Base-by-base conservation (phyloP, 2,113 vertebrate genomes). In the Synchiropus splendidus region DNA sequence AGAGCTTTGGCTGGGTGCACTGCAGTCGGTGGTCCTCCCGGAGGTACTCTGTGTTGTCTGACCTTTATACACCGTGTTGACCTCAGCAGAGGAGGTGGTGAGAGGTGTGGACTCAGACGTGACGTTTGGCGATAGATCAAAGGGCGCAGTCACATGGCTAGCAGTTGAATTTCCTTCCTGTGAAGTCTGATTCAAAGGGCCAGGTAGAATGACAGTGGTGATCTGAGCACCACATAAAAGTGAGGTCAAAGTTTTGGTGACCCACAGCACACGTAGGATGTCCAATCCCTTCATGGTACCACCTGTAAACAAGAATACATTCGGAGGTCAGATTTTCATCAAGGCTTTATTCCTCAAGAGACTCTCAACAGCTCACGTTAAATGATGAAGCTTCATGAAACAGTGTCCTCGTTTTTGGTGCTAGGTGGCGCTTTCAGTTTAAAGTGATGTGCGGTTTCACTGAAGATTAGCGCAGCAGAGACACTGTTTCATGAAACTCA, bases 231-330 rank as follows among this genome's bases (percentile, higher is more conserved):
- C 39, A 38, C 36, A 38, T 14, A 64, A 6, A 1, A 53, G 32
- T 1, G 31, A 11, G 31, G 13, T 18, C 37, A 76, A 39, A 13
- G 54, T 13, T 40, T 35, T 43, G 9, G 30, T 4, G 35, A 31
- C 17, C 42, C 0, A 57, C 12, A 64, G 6, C 18, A 64, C 45
- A 31, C 36, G n/a, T 16, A 58, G 13, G 34, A 57, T 12, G 14
- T 21, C 4, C 9, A 15, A 30, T 37, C 12, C 4, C 0, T 42
- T 68, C 77, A 79, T 79, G 14, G 12, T 73, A 51, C 13, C 41
- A 48, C 39, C 13, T 6, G n/a, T 21, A 33, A 40, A 39, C 5
- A 10, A 36, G n/a, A 38, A 47, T 31, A 17, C 34, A 1, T 10
- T 27, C 8, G 6, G 3, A 15, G 16, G 1, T 12, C 39, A 32